Evolutionary conservation across 2,797 vertebrate species (phyloP).

Genomic region (Sebastolobus altivelis): DNA sequence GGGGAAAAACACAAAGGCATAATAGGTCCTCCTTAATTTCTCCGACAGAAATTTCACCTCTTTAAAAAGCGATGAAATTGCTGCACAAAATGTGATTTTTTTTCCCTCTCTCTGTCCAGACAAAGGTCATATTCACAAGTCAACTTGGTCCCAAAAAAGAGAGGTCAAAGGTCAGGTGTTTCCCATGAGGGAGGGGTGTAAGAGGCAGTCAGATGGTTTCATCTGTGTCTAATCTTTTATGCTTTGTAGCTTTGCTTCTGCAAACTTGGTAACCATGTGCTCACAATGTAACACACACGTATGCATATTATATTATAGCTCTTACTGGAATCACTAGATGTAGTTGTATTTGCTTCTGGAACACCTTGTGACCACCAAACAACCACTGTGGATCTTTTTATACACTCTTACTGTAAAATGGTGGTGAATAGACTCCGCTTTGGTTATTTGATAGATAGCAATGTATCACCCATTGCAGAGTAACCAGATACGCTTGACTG

Average conservation of each 20-base stretch:
- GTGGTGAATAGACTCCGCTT: background rate
- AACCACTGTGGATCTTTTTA: background rate
- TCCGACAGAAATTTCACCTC: background rate
- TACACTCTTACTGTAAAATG: background rate
- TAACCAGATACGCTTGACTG: conserved; percentile 19
- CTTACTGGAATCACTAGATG: too few species aligned
- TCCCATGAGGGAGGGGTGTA: conserved; percentile 72
- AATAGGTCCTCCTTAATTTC: background rate
- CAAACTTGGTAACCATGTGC: background rate
- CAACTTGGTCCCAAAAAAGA: conserved; percentile 43
- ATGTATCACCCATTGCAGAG: background rate
- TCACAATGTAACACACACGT: background rate
- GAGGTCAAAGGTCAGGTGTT: conserved; percentile 82
- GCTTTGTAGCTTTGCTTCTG: background rate
- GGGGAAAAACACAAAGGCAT: too few species aligned
- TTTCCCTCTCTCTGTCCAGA: background rate
- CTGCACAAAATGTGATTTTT: background rate
- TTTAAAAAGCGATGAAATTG: background rate
- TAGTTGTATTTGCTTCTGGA: background rate
- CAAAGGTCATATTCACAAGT: conserved; percentile 28
- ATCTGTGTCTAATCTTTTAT: background rate
- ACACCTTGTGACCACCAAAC: background rate
- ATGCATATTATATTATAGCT: background rate
- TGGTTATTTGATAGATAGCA: background rate
- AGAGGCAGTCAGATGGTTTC: background rate